Conservation (phyloP, 2,797 vertebrate species). For the Loris lydekkerianus region DNA sequence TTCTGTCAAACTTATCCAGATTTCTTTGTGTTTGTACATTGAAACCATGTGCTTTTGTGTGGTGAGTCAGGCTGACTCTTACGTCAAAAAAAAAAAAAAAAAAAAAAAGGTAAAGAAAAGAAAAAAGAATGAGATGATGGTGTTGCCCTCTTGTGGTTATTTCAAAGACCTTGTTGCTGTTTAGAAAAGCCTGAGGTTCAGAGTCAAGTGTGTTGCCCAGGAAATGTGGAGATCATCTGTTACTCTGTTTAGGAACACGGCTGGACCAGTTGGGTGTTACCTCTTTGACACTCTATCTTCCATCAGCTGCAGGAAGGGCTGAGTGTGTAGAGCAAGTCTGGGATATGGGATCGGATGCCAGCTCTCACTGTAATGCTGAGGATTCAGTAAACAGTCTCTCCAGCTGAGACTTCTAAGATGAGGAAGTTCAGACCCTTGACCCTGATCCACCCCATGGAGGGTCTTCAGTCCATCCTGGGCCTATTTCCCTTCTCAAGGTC, state of each 20-base stretch:
- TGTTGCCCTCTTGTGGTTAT: conserved; percentile 75
- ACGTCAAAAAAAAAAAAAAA: neutral
- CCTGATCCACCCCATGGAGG: no score
- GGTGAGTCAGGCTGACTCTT: neutral
- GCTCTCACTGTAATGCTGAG: neutral
- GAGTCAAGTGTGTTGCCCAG: neutral
- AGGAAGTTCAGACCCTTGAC: neutral
- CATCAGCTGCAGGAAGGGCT: neutral
- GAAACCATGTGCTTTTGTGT: neutral
- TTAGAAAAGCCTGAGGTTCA: neutral
- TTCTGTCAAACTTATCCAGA: neutral
- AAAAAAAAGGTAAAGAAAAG: neutral
- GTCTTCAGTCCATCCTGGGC: neutral
- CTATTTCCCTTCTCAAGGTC: accelerated
- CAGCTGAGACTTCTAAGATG: neutral
- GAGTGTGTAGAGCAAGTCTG: accelerated
- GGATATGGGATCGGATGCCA: no score
- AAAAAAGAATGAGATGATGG: neutral
- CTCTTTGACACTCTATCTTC: no score
- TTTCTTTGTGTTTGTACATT: neutral
- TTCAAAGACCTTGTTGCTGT: neutral
- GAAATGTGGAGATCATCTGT: neutral
- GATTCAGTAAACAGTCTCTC: neutral
- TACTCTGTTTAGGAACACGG: neutral
- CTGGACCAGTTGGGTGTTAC: neutral